Evolutionary conservation across 2,888 invertebrate species (phyloP), one percentile per base, ranked within the genome.

Genomic region (Leptopilina drosophilae): DNA sequence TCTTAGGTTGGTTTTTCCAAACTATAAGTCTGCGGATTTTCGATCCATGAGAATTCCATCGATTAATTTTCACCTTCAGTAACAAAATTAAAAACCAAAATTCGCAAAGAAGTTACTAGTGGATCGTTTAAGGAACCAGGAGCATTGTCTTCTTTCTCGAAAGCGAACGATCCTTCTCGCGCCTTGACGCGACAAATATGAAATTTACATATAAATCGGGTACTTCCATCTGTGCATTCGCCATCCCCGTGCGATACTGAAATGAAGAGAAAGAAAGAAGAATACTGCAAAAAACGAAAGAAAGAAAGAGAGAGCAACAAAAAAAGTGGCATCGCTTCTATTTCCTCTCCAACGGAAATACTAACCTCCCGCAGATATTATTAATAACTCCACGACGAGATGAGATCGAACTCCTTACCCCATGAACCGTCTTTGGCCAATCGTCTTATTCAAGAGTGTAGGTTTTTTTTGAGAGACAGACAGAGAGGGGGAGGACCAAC

Each of bases 151-250:
- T 88, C 87, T 88, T 88, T 87, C 86, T 81, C 76, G 85, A 83
- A 85, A 84, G 83, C 33, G 83, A 84, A 84, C 79, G 84, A 83
- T 84, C 83, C 83, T 82, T 84, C 84, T 85, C 79, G 84, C 83
- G 82, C 84, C 81, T 20, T 81, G 78, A 85, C 87, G 93, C 93
- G 94, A 94, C 94, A 94, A 94, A 94, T 94, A 94, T 93, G 93
- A 93, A 94, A 94, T 94, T 94, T 94, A 93, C 94, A 94, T 94
- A 94, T 94, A 94, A 94, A 94, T 94, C 93, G 94, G 93, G 93
- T 93, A 94, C 94, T 94, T 94, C 94, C 94, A 93, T 93, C 93
- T 93, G 93, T 93, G 93, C 92, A 92, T 91, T 81, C 84, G 82
- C 83, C 86, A 87, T 89, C 88, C 88, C 88, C 88, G 87, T 90